Evolutionary conservation across 2,113 vertebrate genomes (phyloP), one percentile per base, ranked within the genome.

Genomic region (Podarcis cretensis): DNA sequence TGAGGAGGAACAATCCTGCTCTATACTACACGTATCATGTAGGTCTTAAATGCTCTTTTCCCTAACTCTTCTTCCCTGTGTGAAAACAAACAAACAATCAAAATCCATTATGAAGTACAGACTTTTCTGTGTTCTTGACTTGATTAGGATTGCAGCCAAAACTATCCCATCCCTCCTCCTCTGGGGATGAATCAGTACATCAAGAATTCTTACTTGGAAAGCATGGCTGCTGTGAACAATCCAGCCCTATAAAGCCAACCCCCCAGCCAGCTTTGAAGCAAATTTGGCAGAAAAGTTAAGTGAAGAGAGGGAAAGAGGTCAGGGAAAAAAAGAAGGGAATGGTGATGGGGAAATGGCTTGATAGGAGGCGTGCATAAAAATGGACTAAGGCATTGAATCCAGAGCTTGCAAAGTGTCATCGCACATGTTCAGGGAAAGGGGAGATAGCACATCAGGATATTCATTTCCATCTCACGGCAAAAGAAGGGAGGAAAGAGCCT

Each of bases 101-200:
- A 91, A 89, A 82, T 73, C 74, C 48, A 75, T 90, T 86, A 69
- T 43, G 69, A 84, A 84, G 74, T 78, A 78, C 87, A 89, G 81
- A 89, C 74, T 85, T 89, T 69, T 89, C 75, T 89, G 57, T 78
- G 81, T 87, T 88, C 32, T 90, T 83, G 65, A 85, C 84, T 83
- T 40, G 93, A 87, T 91, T 89, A 91, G 75, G 90, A 86, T 89
- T 84, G 54, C 3, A 87, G 69, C 71, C 25, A 90, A 48, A 81
- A 65, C 1, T 78, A 71, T 40, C 43, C 80, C 13, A 73, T 83
- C 74, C 65, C 35, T 86, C 43, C 27, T 59, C 71, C 48, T 87
- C 81, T 83, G 48, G 80, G 84, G 81, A 90, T 87, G 73, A 87
- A 87, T 90, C 85, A 90, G 35, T 77, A 83, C 80, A 87, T 73